phyloP scores from a whole-genome alignment of 2,888 invertebrate genomes.

The Epirrhoe alternata region DNA sequence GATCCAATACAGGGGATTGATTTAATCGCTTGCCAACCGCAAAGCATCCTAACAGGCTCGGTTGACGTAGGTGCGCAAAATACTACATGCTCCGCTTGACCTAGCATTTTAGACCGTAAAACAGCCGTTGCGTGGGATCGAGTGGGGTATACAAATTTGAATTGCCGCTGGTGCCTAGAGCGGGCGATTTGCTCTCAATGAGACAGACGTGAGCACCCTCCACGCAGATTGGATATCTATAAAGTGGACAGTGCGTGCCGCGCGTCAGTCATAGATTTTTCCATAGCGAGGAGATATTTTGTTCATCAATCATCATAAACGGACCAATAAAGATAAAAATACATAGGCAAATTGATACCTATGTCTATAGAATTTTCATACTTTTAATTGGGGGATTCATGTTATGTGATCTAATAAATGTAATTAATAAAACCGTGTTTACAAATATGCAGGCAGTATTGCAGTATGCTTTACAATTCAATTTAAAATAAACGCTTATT shows the following conservation, averaged over 20 bases:
- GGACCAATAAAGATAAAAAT: too few species aligned
- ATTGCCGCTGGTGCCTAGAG: constrained; percentile 43
- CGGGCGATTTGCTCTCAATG: constrained; percentile 73
- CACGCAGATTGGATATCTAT: constrained; percentile 73
- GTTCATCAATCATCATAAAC: too few species aligned
- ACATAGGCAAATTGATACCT: too few species aligned
- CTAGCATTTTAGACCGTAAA: constrained; percentile 47
- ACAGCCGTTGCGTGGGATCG: constrained; percentile 34
- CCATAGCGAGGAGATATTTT: background rate
- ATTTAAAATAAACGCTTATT: background rate
- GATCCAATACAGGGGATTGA: constrained; percentile 44
- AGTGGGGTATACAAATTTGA: constrained; percentile 49
- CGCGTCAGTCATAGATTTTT: constrained; percentile 48
- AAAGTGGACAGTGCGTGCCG: constrained; percentile 51
- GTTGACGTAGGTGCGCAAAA: constrained; percentile 38
- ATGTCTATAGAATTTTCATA: too few species aligned
- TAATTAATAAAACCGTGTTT: too few species aligned
- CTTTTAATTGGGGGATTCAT: too few species aligned
- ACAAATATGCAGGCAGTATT: too few species aligned
- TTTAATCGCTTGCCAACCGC: constrained; percentile 47
- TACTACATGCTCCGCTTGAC: constrained; percentile 34
- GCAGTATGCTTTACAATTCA: too few species aligned
- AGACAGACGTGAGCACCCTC: constrained; percentile 70
- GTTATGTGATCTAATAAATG: too few species aligned
- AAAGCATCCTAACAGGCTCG: constrained; percentile 40